These are phyloP conservation scores for Panthera uncia DNA, from an alignment of 2,113 vertebrate species.

Conservation along the genomic window DNA sequence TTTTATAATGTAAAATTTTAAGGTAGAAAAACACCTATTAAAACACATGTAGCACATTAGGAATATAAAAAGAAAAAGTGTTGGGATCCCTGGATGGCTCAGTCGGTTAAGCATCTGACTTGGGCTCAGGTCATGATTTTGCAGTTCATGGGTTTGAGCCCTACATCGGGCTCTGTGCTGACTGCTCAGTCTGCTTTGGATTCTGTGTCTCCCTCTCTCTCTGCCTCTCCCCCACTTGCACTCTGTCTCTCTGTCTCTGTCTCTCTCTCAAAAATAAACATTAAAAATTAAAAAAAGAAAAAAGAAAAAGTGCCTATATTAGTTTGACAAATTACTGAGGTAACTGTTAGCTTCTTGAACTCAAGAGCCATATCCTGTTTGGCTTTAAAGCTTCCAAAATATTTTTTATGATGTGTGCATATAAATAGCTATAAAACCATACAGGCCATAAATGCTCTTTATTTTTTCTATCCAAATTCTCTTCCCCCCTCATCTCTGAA, in stretches of 20 bases:
- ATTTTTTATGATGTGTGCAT: neutral
- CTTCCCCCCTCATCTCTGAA: neutral
- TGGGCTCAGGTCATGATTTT: too few species aligned
- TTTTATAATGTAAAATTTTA: neutral
- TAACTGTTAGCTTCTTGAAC: neutral
- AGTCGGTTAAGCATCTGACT: too few species aligned
- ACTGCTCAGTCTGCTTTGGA: too few species aligned
- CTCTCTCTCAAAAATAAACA: too few species aligned
- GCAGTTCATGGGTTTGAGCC: too few species aligned
- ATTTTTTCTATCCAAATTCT: neutral
- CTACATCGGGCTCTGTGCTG: too few species aligned
- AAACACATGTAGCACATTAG: neutral
- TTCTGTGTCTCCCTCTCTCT: too few species aligned
- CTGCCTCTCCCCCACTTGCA: too few species aligned
- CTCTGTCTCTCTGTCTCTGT: too few species aligned
- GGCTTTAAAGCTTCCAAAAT: neutral
- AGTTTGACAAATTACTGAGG: neutral
- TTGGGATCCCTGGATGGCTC: too few species aligned
- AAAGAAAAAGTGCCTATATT: neutral
- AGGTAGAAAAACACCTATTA: slow-evolving; percentile 12
- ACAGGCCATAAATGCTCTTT: neutral
- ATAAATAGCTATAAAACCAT: neutral
- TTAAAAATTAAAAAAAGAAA: neutral
- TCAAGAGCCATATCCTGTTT: neutral
- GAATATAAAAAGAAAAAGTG: neutral